Evolutionary conservation across 2,113 vertebrate species (phyloP), one percentile per base, ranked within the genome.

Genomic region (Apistogramma diplotaenia): DNA sequence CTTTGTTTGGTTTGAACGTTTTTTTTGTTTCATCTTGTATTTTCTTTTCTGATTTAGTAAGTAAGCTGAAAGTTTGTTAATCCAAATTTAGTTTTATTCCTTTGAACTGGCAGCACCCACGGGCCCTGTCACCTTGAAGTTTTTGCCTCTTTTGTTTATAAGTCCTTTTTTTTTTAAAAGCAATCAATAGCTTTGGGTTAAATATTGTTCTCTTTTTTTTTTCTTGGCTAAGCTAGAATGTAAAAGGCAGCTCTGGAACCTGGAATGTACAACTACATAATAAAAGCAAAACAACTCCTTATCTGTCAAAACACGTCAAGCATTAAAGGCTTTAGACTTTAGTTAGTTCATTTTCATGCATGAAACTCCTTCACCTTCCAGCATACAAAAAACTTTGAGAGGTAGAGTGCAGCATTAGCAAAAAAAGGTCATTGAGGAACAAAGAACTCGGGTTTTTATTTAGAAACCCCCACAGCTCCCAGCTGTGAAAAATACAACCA

Each of bases 401-500:
- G 53, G 25, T 58, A 53, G 8, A 21, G 33, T 58, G 37, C 21
- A 70, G 23, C 53, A 51, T 65, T 19, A 8, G 57, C 21, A 13
- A 49, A 4, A 74, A 80, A 81, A 84, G 77, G 61, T 79, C 53
- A 85, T 67, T 55, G 73, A 75, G 57, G 25, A 84, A 60, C 62
- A 72, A 83, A 67, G 55, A 74, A 70, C 56, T 53, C 25, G 55
- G 56, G 25, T 31, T 84, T 78, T 78, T 86, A 81, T 82, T 81
- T 78, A 67, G 80, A 87, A 81, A 53, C 70, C 59, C 62, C 31
- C 2, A 57, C 18, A 56, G 71, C 79, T 73, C 54, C 40, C 31
- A 80, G 79, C 77, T 80, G 67, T 55, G 49, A 70, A 84, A 70
- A 88, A 78, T 74, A 80, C 74, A 89, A 73, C 51, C 57, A 56